Evolutionary conservation across 2,888 invertebrate genomes (phyloP), one percentile per base, ranked within the genome.

Genomic region (Plutella xylostella): DNA sequence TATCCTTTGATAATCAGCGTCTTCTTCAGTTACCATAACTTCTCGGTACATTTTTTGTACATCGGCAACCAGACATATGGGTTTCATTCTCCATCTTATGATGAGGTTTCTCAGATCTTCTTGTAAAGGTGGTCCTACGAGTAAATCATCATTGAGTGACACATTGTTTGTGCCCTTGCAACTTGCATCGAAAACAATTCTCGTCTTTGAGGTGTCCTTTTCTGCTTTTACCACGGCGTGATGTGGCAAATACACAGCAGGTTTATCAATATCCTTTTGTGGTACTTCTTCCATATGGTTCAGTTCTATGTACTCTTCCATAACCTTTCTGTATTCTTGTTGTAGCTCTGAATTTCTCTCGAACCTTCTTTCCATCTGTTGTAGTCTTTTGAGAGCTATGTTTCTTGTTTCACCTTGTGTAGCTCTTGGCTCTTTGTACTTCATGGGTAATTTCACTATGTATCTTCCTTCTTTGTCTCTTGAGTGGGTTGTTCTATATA

Each of bases 11-110:
- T 48, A 52, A 22, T 54, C 48, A n/a, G 43, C 19, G 28, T 58
- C 48, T 12, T 50, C 43, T 18, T 47, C 42, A 7, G 44, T 14
- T 11, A 58, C 45, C 6, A 40, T 17, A 12, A 56, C 47, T 45
- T 55, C 50, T 6, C 55, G 34, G 35, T 52, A 55, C 53, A 54
- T 55, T 45, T 56, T 47, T 25, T 45, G 39, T 11, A 55, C 44
- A 30, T 50, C 54, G 6, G 50, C 48, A 0, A 53, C 51, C 11
- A 54, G 44, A 11, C 43, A 50, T 6, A 53, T 22, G 7, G 21
- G 40, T 21, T 54, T 45, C 7, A 15, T 46, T 35, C 51, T 20
- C 42, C 53, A 55, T 37, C 51, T 20, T 35, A 51, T 39, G 11
- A 54, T n/a, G 3, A 54, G 42, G n/a, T 44, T 38, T 37, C 51